Evolutionary conservation across 2,888 invertebrate genomes (phyloP), one percentile per base, ranked within the genome.

Genomic region (Drosophila koepferae): DNA sequence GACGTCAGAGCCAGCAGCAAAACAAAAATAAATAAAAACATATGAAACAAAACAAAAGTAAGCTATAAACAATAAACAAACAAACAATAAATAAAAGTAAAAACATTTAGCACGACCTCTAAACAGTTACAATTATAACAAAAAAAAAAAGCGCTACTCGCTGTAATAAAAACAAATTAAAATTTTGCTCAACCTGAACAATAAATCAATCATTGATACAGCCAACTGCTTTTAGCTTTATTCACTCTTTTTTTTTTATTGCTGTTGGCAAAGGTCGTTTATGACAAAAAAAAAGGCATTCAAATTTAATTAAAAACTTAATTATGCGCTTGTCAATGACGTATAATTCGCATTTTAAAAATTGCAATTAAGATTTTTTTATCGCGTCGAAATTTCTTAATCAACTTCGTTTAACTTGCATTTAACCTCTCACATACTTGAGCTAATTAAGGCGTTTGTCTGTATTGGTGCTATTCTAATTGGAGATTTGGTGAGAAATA

Each of bases 141-240:
- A 67, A 61, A 61, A 62, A 62, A 49, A 44, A 72, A 69, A 53
- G 51, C 36, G 16, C 49, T 38, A 36, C 31, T 31, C 49, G 23
- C 16, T 48, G 48, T 48, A 48, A 48, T 14, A 16, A 28, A 14
- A 16, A 28, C 16, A 48, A 28, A 48, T 10, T 28, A 10, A 49
- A 53, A 40, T n/a, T 38, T 18, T 56, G n/a, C 54, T 49, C 49
- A 31, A 18, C 31, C 18, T 51, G 49, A 34, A 7, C 49, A 34
- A 70, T 82, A 85, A 86, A 82, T 86, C 77, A 86, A 84, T 84
- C 85, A 82, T 48, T 53, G 38, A 66, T 68, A 71, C 59, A 72
- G 56, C 68, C 67, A 81, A 55, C 70, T 48, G 70, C 55, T 77
- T 71, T 81, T 31, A 69, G 66, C 55, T 72, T 66, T 72, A 69